Evolutionary conservation across 2,113 vertebrate genomes (phyloP), one percentile per base, ranked within the genome.

Genomic region (Sisor rabdophorus): DNA sequence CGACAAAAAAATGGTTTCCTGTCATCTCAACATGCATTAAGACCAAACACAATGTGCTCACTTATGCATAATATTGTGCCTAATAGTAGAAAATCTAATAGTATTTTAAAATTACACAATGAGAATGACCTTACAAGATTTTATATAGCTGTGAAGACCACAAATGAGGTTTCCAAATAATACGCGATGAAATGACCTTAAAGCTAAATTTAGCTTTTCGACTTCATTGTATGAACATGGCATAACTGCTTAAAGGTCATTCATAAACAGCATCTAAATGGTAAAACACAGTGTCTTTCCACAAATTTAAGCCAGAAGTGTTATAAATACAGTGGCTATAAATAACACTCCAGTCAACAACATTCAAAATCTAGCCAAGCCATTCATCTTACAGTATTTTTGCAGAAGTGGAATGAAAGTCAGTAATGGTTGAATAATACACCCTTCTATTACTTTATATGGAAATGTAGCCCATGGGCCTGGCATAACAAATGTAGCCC

Each of bases 381-480:
- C 85, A 90, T 90, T 84, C 81, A 89, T 89, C 89, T 87, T 77
- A 28, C 64, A 78, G 40, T 78, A 68, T 80, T 79, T 80, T 73
- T 61, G 65, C 28, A 73, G 67, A 78, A 85, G 85, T 80, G 73
- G 82, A 88, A 87, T 86, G 87, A 86, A 87, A 86, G 86, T 86
- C 86, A 82, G 79, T 81, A 84, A 84, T 87, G 86, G 85, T 81
- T 88, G 86, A 90, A 89, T 90, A 90, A 90, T 90, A 88, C 81
- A 87, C 84, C 76, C 75, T 83, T 83, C 85, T 89, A 89, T 90
- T 89, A 87, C 84, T 87, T 90, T 90, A 90, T 90, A 90, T 92
- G 89, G 87, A 91, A 91, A 91, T 89, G 83, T 83, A 85, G 87
- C 88, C 89, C 86, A 75, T 79, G 86, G 88, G 87, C 84, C 85